These are phyloP conservation scores for Peromyscus aztecus DNA, from an alignment of 2,797 vertebrate species.

Conservation along the genomic window DNA sequence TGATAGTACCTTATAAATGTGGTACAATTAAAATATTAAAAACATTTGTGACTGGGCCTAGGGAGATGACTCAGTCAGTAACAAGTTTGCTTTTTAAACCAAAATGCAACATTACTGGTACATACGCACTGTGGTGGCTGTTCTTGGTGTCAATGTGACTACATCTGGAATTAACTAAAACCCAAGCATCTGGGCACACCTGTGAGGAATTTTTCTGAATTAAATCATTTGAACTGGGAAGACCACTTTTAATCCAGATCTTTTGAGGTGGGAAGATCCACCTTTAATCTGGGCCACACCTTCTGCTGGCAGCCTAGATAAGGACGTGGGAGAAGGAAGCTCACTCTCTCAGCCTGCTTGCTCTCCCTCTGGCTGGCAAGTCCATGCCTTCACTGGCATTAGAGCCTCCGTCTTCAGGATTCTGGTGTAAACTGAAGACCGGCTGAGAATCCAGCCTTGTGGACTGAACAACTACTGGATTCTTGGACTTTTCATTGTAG, in stretches of 20 bases:
- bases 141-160: background rate
- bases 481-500: background rate
- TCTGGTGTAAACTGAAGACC: background rate
- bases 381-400: background rate
- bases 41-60: background rate
- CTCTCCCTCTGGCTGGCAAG: background rate
- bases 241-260: background rate
- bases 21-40: slow-evolving; percentile 54
- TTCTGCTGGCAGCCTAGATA: background rate
- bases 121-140: background rate
- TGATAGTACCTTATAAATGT: background rate
- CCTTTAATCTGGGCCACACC: background rate
- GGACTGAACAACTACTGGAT: background rate
- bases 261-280: background rate
- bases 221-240: background rate
- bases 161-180: background rate
- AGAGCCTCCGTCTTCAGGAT: background rate
- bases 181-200: background rate
- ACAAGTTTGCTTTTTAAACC: background rate
- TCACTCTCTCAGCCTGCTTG: background rate
- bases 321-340: background rate
- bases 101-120: slow-evolving; percentile 20
- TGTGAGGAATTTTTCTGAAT: background rate
- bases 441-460: background rate
- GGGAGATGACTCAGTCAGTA: background rate